These are phyloP conservation scores for Tupaia chinensis DNA, from an alignment of 2,113 vertebrate genomes.

Conservation along the genomic window DNA sequence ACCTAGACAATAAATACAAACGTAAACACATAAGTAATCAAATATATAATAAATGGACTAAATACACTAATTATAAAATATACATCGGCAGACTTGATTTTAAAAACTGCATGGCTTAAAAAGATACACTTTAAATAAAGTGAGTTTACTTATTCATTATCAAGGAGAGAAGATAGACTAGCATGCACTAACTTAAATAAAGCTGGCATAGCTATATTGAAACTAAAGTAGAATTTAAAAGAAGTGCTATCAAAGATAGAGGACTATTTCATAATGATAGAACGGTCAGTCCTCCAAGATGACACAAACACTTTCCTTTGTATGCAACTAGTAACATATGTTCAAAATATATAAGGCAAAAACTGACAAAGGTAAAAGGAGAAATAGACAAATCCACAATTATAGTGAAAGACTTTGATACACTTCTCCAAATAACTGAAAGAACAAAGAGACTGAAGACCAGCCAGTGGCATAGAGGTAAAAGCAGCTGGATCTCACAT, in stretches of 20 bases:
- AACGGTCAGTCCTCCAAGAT: neutral
- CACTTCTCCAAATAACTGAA: neutral
- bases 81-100: neutral
- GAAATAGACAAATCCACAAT: neutral
- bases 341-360: neutral
- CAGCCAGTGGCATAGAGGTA: too few relatives aligned
- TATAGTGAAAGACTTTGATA: neutral
- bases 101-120: neutral
- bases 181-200: neutral
- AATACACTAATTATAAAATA: neutral
- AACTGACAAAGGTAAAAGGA: neutral
- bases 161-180: neutral
- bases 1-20: neutral
- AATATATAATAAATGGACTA: neutral
- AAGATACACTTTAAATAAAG: neutral
- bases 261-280: neutral
- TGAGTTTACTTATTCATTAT: neutral
- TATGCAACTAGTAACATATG: neutral
- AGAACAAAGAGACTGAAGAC: neutral
- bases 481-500: too few relatives aligned
- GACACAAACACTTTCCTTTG: neutral
- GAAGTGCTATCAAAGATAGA: neutral
- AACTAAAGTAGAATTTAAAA: conserved; percentile 7
- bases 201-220: neutral
- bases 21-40: neutral